A percentile compares a stretch with the other conserved stretches of the same genome.
These are phyloP conservation scores for Heteronetta atricapilla DNA, from an alignment of 2,113 vertebrate species.

Conservation along the genomic window DNA sequence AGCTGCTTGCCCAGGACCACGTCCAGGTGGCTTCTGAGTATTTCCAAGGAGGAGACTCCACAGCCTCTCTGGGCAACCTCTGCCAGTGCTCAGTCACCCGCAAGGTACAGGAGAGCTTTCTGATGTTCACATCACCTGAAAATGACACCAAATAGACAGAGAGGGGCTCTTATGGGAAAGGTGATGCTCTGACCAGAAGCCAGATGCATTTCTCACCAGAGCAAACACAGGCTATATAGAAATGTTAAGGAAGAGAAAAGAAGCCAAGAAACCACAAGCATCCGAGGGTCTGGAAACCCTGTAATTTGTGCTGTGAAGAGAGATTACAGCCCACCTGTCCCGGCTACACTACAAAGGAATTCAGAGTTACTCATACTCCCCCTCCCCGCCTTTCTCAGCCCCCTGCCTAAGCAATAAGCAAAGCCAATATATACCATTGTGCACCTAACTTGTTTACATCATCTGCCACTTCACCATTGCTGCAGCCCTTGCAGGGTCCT, in stretches of 20 bases:
- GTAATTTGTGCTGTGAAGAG: background rate
- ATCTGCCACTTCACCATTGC: background rate
- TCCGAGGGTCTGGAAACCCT: background rate
- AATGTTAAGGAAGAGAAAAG: background rate
- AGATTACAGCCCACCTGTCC: conserved; percentile 12
- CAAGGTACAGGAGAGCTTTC: background rate
- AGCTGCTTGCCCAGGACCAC: background rate
- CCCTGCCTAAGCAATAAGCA: background rate
- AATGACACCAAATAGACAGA: background rate
- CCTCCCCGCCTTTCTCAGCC: background rate
- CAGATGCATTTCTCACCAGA: background rate
- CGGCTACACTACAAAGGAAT: background rate
- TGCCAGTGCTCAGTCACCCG: background rate
- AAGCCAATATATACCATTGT: background rate
- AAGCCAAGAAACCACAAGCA: background rate
- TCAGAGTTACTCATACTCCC: background rate
- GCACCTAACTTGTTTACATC: background rate
- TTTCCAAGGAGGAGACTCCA: background rate
- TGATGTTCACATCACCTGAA: background rate
- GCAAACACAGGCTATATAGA: background rate
- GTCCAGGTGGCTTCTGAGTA: background rate
- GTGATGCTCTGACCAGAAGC: fast-evolving
- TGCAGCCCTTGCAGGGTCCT: background rate
- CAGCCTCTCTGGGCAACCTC: background rate
- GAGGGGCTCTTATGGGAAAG: background rate